phyloP scores from a whole-genome alignment of 2,113 vertebrate species.

The Axis porcinus region DNA sequence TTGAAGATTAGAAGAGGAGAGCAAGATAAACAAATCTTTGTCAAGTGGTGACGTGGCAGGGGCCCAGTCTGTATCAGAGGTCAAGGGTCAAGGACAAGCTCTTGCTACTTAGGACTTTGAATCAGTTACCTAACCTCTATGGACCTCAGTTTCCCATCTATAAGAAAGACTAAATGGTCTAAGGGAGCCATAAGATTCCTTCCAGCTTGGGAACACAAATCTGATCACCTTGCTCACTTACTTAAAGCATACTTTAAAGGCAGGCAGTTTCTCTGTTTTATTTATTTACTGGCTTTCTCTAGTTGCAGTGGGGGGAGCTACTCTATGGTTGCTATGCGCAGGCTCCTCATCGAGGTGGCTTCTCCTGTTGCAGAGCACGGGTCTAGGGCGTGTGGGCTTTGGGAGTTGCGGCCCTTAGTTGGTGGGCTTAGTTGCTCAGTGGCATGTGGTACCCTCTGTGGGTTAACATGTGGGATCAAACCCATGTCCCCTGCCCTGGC shows the following conservation, averaged over 20 bases:
- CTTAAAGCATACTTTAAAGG: neutral
- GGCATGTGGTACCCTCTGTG: neutral
- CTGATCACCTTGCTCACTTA: neutral
- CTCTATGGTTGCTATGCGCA: neutral
- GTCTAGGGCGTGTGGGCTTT: neutral
- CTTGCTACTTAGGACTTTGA: neutral
- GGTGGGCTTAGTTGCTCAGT: neutral
- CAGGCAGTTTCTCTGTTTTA: neutral
- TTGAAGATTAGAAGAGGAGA: neutral
- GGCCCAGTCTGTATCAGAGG: neutral
- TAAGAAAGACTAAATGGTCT: neutral
- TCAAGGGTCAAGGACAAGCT: neutral
- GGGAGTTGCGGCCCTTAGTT: neutral
- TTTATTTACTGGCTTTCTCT: neutral
- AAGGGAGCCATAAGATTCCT: neutral
- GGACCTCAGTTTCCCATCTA: neutral
- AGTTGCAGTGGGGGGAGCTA: neutral
- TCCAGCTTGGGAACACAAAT: neutral
- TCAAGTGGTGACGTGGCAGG: neutral
- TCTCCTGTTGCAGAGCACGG: neutral
- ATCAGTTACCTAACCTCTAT: neutral
- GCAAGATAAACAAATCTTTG: neutral
- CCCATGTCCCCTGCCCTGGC: neutral
- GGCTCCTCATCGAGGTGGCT: neutral
- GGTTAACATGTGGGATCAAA: neutral